Percentiles rank a stretch among this genome's conserved stretches.
These are phyloP conservation scores for Dendrophyllia cribrosa DNA, from an alignment of 64 coral and sea anemone genomes.

Conservation along the genomic window DNA sequence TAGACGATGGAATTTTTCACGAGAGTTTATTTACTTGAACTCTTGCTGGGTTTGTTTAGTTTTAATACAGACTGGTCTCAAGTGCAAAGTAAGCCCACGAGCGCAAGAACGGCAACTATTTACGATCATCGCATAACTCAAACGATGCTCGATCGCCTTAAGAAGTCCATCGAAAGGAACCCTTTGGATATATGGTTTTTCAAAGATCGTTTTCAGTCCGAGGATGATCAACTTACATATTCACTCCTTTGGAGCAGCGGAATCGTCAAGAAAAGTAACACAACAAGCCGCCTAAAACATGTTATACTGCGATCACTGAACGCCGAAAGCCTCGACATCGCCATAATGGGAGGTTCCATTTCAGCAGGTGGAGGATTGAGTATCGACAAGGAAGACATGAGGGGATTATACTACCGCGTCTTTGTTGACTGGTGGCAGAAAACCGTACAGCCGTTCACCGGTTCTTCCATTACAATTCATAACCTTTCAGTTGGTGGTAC, in stretches of 20 bases:
- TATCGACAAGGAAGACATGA: neutral
- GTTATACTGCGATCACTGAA: constrained; percentile 12
- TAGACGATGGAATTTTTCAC: too few relatives aligned
- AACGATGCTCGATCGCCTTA: neutral
- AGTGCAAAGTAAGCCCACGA: too few relatives aligned
- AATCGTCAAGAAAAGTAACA: neutral
- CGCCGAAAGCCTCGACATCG: neutral
- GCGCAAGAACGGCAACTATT: neutral
- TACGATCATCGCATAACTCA: neutral
- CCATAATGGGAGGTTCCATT: constrained; percentile 22
- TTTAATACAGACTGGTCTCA: too few relatives aligned
- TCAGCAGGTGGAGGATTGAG: constrained; percentile 42
- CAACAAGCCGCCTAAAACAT: neutral
- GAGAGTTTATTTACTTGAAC: too few relatives aligned
- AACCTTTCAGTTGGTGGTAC: constrained; percentile 26
- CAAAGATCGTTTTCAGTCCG: neutral
- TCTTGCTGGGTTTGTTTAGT: too few relatives aligned
- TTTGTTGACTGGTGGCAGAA: constrained; percentile 26
- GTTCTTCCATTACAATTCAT: neutral
- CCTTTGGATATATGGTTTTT: constrained; percentile 1
- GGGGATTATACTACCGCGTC: constrained; percentile 24
- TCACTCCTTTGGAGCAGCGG: neutral
- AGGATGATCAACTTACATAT: neutral
- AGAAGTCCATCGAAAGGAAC: neutral
- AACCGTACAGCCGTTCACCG: constrained; percentile 1